A percentile compares a stretch with the other conserved stretches of the same genome.
These are phyloP conservation scores for Notocelia uddmanniana DNA, from an alignment of 2,888 invertebrate species.

Conservation along the genomic window DNA sequence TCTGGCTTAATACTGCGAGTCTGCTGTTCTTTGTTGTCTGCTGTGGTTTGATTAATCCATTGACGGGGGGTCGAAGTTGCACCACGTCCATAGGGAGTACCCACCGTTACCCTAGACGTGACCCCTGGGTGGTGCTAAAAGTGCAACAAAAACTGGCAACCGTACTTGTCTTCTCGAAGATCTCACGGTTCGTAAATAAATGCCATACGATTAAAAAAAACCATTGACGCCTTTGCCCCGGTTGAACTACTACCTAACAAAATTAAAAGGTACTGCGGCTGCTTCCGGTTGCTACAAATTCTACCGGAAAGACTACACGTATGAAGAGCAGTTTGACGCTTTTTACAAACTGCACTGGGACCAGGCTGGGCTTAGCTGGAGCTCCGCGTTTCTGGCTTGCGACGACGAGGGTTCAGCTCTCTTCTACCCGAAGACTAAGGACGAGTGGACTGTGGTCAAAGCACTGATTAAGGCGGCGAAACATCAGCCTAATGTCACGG, in stretches of 20 bases:
- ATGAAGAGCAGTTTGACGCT: slow-evolving; percentile 57
- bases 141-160: too few species aligned
- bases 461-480: slow-evolving; percentile 47
- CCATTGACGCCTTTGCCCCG: too few species aligned
- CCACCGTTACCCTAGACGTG: too few species aligned
- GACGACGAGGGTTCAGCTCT: slow-evolving; percentile 61
- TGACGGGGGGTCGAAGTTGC: too few species aligned
- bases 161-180: too few species aligned
- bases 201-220: too few species aligned
- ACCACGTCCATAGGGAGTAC: too few species aligned
- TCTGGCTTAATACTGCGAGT: too few species aligned
- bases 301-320: slow-evolving; percentile 62
- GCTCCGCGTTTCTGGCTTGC: slow-evolving; percentile 56
- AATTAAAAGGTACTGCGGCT: slow-evolving; percentile 19
- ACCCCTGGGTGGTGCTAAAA: too few species aligned
- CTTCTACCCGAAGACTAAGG: slow-evolving; percentile 57
- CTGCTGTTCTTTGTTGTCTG: too few species aligned
- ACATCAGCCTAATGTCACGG: slow-evolving; percentile 45
- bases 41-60: too few species aligned
- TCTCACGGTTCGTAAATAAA: too few species aligned
- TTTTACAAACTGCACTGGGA: slow-evolving; percentile 64
- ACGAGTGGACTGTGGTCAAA: slow-evolving; percentile 59
- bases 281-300: slow-evolving; percentile 54
- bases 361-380: slow-evolving; percentile 52
- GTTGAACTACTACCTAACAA: not conserved